A percentile compares a stretch with the other conserved stretches of the same genome.
These are phyloP conservation scores for Conus ventricosus DNA, from an alignment of 1,140 invertebrate genomes.

Conservation along the genomic window DNA sequence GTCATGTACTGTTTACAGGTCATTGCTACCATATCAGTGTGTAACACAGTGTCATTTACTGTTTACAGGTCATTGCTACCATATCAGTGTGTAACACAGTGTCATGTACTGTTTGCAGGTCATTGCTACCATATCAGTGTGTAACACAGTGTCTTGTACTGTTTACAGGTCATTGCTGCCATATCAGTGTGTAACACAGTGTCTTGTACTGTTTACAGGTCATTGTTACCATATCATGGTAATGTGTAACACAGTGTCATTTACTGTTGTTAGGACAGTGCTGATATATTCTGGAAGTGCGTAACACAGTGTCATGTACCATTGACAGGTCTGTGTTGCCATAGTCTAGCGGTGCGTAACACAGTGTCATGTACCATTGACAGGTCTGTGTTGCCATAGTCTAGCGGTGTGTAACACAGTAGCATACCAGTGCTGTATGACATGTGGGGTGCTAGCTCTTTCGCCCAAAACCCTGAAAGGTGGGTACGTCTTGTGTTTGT, in stretches of 20 bases:
- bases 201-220: background rate
- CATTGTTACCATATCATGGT: background rate
- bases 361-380: background rate
- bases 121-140: background rate
- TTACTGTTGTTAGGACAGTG: background rate
- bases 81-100: background rate
- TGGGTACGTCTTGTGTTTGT: background rate
- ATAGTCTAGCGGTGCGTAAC: background rate
- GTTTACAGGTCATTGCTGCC: background rate
- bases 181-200: background rate
- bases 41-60: too few relatives aligned
- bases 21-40: too few relatives aligned
- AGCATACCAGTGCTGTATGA: background rate
- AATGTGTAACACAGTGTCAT: background rate
- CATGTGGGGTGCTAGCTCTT: background rate
- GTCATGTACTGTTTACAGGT: too few relatives aligned
- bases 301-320: background rate
- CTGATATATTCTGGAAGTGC: background rate
- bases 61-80: background rate
- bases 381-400: slow-evolving; percentile 12
- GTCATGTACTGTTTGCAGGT: background rate
- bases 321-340: slow-evolving; percentile 10
- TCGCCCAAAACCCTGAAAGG: background rate
- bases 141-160: background rate
- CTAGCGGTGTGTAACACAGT: slow-evolving; percentile 2